phyloP scores from a whole-genome alignment of 2,888 invertebrate genomes.

The Morpho achilles region DNA sequence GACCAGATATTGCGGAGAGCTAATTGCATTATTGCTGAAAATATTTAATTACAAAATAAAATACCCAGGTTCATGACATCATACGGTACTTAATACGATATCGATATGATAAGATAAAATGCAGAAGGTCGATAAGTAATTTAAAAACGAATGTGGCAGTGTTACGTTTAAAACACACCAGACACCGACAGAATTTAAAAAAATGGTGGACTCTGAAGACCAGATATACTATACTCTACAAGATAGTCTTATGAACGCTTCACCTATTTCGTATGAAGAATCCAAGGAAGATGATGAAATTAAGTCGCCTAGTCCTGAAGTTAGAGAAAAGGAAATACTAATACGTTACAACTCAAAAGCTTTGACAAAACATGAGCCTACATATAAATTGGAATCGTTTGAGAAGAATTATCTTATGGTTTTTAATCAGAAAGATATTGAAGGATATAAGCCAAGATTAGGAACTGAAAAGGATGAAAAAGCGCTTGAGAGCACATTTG shows the following conservation, averaged over 20 bases:
- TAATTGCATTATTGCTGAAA: too few species aligned
- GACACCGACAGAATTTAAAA: background rate
- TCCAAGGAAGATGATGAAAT: constrained; percentile 5
- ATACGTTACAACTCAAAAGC: constrained; percentile 35
- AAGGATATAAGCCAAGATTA: constrained; percentile 42
- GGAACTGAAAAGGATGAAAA: constrained; percentile 55
- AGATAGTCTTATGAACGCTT: constrained; percentile 6
- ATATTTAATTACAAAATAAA: too few species aligned
- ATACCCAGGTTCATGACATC: background rate
- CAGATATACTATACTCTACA: background rate
- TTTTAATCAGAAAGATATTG: constrained; percentile 53
- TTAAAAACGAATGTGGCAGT: constrained; percentile 4
- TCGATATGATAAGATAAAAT: constrained; percentile 21
- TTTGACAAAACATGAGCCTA: constrained; percentile 41
- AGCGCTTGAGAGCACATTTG: constrained; percentile 45
- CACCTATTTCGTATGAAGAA: constrained; percentile 7
- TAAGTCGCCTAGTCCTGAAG: constrained; percentile 16
- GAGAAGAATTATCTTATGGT: constrained; percentile 55
- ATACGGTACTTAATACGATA: constrained; percentile 6
- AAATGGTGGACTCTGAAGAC: constrained; percentile 1
- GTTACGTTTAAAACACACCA: background rate
- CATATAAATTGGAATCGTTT: constrained; percentile 58
- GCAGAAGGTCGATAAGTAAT: constrained; percentile 13
- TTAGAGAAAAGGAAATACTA: constrained; percentile 5
- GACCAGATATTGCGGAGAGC: too few species aligned